Evolutionary conservation across 1,140 invertebrate species (phyloP).

Genomic region (Caenorhabditis remanei): DNA sequence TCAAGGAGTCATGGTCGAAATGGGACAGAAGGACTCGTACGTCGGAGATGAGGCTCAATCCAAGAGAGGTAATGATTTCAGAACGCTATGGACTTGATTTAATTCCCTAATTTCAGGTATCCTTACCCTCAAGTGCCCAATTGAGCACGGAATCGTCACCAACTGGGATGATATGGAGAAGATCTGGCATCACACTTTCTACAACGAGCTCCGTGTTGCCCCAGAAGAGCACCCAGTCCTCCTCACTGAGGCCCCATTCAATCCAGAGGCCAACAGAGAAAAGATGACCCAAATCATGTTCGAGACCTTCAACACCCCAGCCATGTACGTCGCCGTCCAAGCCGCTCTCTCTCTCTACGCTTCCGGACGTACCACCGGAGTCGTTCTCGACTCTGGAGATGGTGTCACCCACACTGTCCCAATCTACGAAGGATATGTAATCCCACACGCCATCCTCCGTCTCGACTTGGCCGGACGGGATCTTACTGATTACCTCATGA

Average conservation of each 20-base stretch:
- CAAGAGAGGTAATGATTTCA: constrained; percentile 76
- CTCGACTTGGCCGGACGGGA: no score
- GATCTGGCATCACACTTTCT: constrained; percentile 96
- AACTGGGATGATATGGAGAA: constrained; percentile 99
- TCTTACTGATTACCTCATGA: no score
- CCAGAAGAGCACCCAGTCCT: constrained; percentile 93
- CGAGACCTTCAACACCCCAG: constrained; percentile 79
- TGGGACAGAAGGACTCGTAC: constrained; percentile 80
- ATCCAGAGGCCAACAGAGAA: constrained; percentile 90
- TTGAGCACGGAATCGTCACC: constrained; percentile 92
- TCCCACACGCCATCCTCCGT: no score
- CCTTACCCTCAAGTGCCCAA: constrained; percentile 93
- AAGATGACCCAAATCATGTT: constrained; percentile 84
- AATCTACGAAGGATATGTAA: no score
- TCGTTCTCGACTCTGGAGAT: no score
- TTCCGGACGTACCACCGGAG: no score
- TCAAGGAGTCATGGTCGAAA: constrained; percentile 79
- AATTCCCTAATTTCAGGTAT: constrained; percentile 80
- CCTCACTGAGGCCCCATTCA: constrained; percentile 90
- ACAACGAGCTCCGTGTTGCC: constrained; percentile 92
- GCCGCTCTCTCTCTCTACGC: constrained; percentile 73
- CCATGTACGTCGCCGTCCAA: constrained; percentile 78
- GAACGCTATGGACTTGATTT: no score
- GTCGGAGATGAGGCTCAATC: constrained; percentile 79
- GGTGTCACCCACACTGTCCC: no score